Base-by-base conservation (phyloP, 2,888 invertebrate species). In the Acleris sparsana region DNA sequence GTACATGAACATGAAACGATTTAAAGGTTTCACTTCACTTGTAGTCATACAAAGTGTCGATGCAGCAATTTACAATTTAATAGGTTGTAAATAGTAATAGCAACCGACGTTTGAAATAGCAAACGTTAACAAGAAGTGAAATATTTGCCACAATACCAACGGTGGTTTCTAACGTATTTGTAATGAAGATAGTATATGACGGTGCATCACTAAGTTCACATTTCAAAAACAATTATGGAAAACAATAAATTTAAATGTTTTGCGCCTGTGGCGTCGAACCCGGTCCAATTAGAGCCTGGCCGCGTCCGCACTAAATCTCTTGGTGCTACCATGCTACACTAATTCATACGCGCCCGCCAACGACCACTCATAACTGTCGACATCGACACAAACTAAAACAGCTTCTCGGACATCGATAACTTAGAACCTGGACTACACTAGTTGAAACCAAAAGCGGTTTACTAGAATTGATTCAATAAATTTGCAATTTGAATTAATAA, bases 311-410 rank as follows among this genome's bases (percentile, higher is more conserved):
- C 85, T 92, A 92, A 92, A 92, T 92, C 92, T 92, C 83, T 73
- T 73, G 67, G 73, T 78, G 92, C 92, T 92, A 91, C 92, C 85
- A 88, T 73, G 86, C 88, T 92, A 91, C 92, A 92, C 92, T 90
- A 92, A 92, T 92, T 92, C 92, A 90, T 89, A 86, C 83, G 78
- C 81, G 80, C 78, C 83, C 81, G 82, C 86, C 85, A 85, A 82
- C 85, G 83, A 83, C 80, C 72, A 65, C 71, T 79, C 80, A 84
- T 85, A 85, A 82, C 88, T 86, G 88, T 89, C 87, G 73, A 84
- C 80, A 76, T 85, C 81, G 81, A 88, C 86, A 85, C 82, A 78
- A 77, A 82, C 76, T 82, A 81, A 84, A 87, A 85, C 86, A 84
- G 84, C 82, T 83, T 82, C 82, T 80, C 80, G 85, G 82, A 83